These are phyloP conservation scores for Eurystomus gularis DNA, from an alignment of 2,113 vertebrate species.

Conservation along the genomic window DNA sequence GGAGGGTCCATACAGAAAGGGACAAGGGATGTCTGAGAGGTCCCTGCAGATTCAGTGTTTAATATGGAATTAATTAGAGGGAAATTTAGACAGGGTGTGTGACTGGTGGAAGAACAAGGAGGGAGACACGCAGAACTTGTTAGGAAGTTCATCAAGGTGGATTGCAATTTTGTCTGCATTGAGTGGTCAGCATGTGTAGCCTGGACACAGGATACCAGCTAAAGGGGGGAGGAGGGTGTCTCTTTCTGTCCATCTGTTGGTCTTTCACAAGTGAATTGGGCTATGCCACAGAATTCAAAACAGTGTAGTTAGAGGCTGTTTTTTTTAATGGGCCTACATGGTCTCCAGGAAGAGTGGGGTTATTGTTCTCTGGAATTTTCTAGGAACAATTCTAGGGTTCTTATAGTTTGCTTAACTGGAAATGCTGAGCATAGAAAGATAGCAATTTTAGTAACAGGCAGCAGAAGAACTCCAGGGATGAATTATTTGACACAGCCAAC, in stretches of 20 bases:
- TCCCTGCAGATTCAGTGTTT: neutral
- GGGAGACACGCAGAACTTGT: neutral
- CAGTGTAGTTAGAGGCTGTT: neutral
- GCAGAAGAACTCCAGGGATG: neutral
- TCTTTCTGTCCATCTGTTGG: conserved; percentile 50
- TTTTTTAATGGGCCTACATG: accelerated
- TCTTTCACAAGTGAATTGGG: conserved; percentile 20
- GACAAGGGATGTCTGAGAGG: conserved; percentile 29
- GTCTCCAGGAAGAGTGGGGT: neutral
- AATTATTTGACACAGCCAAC: neutral
- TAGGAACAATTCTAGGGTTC: neutral
- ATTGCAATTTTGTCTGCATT: neutral
- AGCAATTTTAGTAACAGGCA: neutral
- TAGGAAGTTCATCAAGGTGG: conserved; percentile 17
- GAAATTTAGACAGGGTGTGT: neutral
- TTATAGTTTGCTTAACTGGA: neutral
- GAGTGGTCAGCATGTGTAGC: neutral
- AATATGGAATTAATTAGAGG: conserved; percentile 46
- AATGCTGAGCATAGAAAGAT: neutral
- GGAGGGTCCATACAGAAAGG: conserved; percentile 31
- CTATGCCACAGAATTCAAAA: neutral
- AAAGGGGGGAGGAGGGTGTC: conserved; percentile 26
- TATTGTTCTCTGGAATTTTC: neutral
- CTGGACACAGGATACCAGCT: neutral
- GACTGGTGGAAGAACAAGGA: neutral